These are phyloP conservation scores for Tubiluchus corallicola DNA, from an alignment of 2,888 invertebrate species.

Conservation along the genomic window DNA sequence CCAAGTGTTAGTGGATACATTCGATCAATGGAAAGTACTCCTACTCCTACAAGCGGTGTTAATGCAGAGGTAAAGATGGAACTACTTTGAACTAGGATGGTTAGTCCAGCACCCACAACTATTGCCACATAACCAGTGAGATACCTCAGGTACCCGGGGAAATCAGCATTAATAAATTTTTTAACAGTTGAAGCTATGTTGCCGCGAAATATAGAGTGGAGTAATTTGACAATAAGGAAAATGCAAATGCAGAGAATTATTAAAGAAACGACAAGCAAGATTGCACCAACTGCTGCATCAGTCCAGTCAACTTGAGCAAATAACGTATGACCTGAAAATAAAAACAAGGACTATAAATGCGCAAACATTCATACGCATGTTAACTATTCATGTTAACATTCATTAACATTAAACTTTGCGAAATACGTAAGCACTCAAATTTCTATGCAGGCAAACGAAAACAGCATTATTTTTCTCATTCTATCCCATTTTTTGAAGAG, in stretches of 20 bases:
- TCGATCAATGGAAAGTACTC: slow-evolving; percentile 18
- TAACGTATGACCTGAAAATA: not conserved
- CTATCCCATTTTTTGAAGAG: no score
- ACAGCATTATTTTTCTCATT: no score
- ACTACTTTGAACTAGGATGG: slow-evolving; percentile 21
- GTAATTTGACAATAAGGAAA: slow-evolving; percentile 10
- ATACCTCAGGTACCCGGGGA: slow-evolving; percentile 18
- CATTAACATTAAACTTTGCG: no score
- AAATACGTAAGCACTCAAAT: no score
- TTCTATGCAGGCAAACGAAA: no score
- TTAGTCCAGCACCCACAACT: slow-evolving; percentile 19
- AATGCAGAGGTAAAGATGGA: slow-evolving; percentile 23
- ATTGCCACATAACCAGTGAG: slow-evolving; percentile 22
- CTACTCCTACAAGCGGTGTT: slow-evolving; percentile 23
- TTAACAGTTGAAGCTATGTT: slow-evolving; percentile 20
- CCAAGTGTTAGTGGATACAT: slow-evolving; percentile 23
- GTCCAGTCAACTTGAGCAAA: not conserved
- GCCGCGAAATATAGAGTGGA: slow-evolving; percentile 17
- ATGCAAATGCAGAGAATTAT: slow-evolving; percentile 11
- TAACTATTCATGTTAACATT: no score
- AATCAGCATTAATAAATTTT: slow-evolving; percentile 25
- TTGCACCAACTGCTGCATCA: slow-evolving; percentile 7
- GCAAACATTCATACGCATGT: no score
- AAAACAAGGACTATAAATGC: no score
- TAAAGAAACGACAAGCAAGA: slow-evolving; percentile 11